These are phyloP conservation scores for Laticauda laticaudata DNA, from an alignment of 2,113 vertebrate genomes.

Conservation along the genomic window DNA sequence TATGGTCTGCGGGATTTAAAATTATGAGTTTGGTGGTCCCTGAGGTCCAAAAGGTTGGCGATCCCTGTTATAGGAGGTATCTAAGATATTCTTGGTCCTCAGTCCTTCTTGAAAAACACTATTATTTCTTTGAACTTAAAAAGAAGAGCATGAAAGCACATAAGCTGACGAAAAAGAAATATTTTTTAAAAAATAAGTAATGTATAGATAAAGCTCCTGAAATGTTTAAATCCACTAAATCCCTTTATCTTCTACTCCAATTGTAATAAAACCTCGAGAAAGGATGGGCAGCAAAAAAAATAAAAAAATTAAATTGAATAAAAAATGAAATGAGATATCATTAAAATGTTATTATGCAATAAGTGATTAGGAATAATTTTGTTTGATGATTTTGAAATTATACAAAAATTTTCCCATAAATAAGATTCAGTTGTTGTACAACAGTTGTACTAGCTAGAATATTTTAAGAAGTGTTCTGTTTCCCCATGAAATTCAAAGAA, in stretches of 20 bases:
- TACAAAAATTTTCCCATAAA: neutral
- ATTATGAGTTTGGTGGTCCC: no score
- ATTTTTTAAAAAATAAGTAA: conserved; percentile 39
- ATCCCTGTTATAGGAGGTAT: neutral
- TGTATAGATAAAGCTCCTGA: conserved; percentile 46
- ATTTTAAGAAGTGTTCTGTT: neutral
- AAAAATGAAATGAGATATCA: neutral
- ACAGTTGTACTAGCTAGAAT: neutral
- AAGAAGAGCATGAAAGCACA: conserved; percentile 20
- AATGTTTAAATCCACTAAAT: conserved; percentile 10
- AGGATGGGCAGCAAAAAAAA: fast-evolving
- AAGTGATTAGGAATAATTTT: neutral
- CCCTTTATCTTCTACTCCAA: neutral
- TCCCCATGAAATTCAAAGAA: neutral
- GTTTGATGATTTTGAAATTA: neutral
- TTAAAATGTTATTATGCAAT: neutral
- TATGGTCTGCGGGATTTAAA: no score
- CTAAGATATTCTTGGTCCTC: neutral
- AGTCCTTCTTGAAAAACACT: conserved; percentile 31
- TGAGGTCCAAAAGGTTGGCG: no score
- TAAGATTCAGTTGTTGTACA: neutral
- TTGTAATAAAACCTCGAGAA: neutral
- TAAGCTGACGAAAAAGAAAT: neutral
- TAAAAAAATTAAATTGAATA: neutral
- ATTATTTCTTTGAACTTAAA: conserved; percentile 32